A percentile compares a stretch with the other conserved stretches of the same genome.
phyloP scores from a whole-genome alignment of 1,140 invertebrate species.

The Holotrichia oblita region DNA sequence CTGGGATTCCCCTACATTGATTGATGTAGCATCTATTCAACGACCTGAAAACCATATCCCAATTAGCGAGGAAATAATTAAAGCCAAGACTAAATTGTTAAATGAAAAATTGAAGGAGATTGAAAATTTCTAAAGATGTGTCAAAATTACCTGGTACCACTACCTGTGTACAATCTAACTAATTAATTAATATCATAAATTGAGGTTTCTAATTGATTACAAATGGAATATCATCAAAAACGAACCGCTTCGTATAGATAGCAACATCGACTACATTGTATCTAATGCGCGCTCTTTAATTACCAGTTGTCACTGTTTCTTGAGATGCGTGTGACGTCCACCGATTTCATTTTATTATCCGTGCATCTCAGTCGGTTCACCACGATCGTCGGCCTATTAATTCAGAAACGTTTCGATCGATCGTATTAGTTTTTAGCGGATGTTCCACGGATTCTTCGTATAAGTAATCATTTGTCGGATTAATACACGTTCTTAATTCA shows the following conservation, averaged over 20 bases:
- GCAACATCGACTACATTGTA: background rate
- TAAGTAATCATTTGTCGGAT: conserved; percentile 19
- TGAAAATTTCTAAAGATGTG: no score
- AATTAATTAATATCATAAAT: no score
- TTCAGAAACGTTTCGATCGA: background rate
- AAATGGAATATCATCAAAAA: background rate
- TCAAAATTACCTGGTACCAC: no score
- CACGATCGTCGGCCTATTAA: background rate
- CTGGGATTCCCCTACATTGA: no score
- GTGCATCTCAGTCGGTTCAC: background rate
- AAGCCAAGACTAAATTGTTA: no score
- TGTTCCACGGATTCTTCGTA: background rate
- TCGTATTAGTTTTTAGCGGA: background rate
- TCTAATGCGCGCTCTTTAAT: conserved; percentile 23
- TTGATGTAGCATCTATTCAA: no score
- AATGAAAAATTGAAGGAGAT: no score
- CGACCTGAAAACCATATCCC: no score
- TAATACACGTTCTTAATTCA: no score
- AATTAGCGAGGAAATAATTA: no score
- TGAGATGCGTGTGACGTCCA: conserved; percentile 12
- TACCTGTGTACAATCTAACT: no score
- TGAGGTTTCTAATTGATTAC: no score
- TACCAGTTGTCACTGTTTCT: conserved; percentile 18
- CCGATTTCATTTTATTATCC: conserved; percentile 11
- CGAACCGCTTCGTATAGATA: background rate